A percentile compares a stretch with the other conserved stretches of the same genome.
Conservation (phyloP, 1,140 invertebrate genomes). For the Cyphomyrmex costatus region DNA sequence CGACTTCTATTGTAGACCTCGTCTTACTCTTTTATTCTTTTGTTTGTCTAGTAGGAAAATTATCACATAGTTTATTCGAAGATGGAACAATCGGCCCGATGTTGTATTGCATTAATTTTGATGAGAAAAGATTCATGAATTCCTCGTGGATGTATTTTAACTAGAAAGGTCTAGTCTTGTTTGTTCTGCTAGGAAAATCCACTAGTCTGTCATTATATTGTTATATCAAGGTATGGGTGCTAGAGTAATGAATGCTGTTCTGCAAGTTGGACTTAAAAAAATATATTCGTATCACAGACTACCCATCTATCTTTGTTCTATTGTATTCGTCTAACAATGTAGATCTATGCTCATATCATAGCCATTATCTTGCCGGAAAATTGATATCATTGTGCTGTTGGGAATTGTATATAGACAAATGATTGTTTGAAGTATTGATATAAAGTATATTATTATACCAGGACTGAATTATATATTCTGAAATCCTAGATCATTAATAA, state of each 20-base stretch:
- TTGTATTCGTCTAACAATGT: conserved; percentile 27
- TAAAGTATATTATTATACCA: background rate
- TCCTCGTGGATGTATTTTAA: background rate
- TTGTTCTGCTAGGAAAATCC: background rate
- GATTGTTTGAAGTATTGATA: background rate
- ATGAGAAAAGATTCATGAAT: background rate
- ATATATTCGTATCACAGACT: conserved; percentile 15
- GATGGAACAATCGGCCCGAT: background rate
- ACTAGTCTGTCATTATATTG: background rate
- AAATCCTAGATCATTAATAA: too few relatives aligned
- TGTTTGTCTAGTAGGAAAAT: too few relatives aligned
- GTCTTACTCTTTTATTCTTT: too few relatives aligned
- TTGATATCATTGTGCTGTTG: background rate
- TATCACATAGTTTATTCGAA: too few relatives aligned
- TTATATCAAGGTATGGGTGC: background rate
- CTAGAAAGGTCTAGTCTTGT: background rate
- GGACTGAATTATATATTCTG: background rate
- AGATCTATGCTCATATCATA: conserved; percentile 16
- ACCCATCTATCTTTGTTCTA: conserved; percentile 1
- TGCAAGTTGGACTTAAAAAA: background rate
- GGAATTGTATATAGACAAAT: background rate
- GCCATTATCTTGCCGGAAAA: conserved; percentile 14
- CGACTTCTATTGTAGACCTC: too few relatives aligned
- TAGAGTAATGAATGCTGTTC: conserved; percentile 21
- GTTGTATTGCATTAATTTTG: background rate